phyloP scores from a whole-genome alignment of 2,113 vertebrate species.

The Zosterops borbonicus region DNA sequence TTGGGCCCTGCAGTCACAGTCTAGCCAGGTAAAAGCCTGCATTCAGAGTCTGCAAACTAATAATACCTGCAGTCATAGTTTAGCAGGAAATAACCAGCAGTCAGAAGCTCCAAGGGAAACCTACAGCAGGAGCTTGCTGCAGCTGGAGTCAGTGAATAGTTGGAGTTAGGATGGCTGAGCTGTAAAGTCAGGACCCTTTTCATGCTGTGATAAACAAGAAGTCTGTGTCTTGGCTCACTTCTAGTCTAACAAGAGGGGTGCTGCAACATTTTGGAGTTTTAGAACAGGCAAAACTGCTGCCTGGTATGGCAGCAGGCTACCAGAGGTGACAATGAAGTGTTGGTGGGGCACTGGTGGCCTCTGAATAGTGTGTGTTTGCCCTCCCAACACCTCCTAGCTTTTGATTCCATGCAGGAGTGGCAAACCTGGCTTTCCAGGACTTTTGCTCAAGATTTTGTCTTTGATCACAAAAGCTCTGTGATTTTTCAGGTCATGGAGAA shows the following conservation, averaged over 20 bases:
- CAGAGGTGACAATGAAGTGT: not conserved
- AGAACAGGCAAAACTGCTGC: not conserved
- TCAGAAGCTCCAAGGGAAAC: not conserved
- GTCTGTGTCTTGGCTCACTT: not conserved
- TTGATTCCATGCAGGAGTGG: not conserved
- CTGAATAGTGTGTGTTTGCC: fast-evolving
- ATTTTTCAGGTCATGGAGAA: not conserved
- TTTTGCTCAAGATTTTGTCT: not conserved
- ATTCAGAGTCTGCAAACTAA: not conserved
- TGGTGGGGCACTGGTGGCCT: not conserved
- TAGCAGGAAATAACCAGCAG: not conserved
- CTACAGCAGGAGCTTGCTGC: not conserved
- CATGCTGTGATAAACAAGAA: not conserved
- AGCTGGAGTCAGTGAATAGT: not conserved
- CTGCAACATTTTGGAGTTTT: not conserved
- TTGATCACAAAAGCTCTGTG: not conserved
- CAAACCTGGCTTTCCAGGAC: not conserved
- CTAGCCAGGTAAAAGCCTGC: not conserved
- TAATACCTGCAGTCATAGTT: not conserved
- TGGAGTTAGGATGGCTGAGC: not conserved
- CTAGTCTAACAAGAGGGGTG: not conserved
- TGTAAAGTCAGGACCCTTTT: not conserved
- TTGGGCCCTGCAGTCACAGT: not conserved
- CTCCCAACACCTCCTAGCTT: not conserved
- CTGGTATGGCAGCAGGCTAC: not conserved